Percentiles rank a stretch among this genome's conserved stretches.
Evolutionary conservation across 2,113 vertebrate genomes (phyloP).

Genomic region (Nasalis larvatus): DNA sequence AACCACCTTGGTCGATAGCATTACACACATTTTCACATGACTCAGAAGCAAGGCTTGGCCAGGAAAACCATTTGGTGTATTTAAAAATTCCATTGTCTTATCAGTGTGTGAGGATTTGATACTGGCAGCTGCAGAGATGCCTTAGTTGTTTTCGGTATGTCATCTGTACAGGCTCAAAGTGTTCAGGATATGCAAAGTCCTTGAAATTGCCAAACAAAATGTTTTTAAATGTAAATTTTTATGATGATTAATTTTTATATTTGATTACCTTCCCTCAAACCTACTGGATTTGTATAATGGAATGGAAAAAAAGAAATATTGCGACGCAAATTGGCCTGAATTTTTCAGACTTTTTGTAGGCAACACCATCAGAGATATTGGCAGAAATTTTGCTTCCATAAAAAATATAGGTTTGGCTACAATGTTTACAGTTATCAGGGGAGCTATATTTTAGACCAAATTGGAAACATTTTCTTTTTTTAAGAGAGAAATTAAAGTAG

Average conservation of each 20-base stretch:
- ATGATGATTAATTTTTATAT: not conserved
- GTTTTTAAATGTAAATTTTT: constrained; percentile 43
- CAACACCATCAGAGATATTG: not conserved
- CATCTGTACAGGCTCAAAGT: not conserved
- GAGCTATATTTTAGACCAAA: constrained; percentile 50
- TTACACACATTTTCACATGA: constrained; percentile 56
- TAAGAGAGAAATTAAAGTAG: constrained; percentile 50
- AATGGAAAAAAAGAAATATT: not conserved
- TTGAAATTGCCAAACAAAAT: not conserved
- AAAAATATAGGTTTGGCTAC: constrained; percentile 43
- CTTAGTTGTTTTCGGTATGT: not conserved
- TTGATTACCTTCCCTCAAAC: not conserved
- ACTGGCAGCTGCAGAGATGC: not conserved
- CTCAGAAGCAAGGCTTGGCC: constrained; percentile 11
- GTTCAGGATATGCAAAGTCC: not conserved
- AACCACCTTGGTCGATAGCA: not conserved
- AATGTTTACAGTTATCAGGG: constrained; percentile 54
- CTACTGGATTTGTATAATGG: not conserved
- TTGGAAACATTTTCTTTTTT: constrained; percentile 45
- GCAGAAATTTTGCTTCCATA: constrained; percentile 44
- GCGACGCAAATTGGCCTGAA: not conserved
- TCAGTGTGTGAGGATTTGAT: constrained; percentile 33
- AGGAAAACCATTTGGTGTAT: constrained; percentile 49
- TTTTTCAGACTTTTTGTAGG: constrained; percentile 43
- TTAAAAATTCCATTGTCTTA: constrained; percentile 54